phyloP scores from a whole-genome alignment of 2,113 vertebrate species.

The Ammodytes marinus region DNA sequence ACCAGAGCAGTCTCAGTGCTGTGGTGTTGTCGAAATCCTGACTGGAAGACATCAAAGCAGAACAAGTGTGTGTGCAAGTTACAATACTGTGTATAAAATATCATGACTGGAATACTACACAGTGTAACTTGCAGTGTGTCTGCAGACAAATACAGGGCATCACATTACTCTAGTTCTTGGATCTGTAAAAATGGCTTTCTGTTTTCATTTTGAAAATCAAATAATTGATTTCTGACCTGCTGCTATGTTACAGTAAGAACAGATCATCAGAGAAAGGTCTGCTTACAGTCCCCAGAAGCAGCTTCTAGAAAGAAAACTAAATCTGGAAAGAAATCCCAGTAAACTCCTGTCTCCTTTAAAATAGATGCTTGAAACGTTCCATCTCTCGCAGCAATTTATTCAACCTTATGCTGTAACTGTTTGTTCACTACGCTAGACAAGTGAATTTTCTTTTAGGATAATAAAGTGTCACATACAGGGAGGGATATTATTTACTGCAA shows the following conservation, averaged over 20 bases:
- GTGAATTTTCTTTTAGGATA: background rate
- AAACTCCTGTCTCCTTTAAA: background rate
- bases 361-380: background rate
- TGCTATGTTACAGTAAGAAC: background rate
- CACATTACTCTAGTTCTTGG: background rate
- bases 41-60: background rate
- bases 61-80: background rate
- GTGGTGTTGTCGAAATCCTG: too few species aligned
- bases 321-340: background rate
- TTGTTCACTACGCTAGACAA: background rate
- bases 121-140: background rate
- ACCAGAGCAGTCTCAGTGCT: too few species aligned
- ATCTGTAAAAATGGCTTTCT: background rate
- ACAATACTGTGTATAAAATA: background rate
- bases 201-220: background rate
- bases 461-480: background rate
- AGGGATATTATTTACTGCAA: background rate
- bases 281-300: background rate
- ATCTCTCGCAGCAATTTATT: background rate
- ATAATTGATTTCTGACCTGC: conserved; percentile 6
- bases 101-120: background rate
- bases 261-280: background rate
- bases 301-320: background rate
- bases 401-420: background rate
- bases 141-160: background rate